Evolutionary conservation across 2,888 invertebrate species (phyloP), one percentile per base, ranked within the genome.

Genomic region (Eledona agricola): DNA sequence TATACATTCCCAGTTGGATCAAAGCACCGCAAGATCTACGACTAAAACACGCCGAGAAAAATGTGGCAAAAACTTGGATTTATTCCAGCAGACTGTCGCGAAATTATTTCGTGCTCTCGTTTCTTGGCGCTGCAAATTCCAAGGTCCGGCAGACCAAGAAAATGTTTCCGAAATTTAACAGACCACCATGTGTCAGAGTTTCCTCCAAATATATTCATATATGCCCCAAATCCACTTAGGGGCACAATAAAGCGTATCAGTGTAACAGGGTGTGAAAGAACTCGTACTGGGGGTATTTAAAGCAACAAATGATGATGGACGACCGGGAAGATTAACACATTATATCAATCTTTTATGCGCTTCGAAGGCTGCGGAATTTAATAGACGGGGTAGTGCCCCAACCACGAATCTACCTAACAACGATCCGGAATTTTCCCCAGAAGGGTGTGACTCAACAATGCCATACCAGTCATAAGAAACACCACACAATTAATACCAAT

Each of bases 301-400:
- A 63, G 52, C 64, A 70, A 68, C 69, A 72, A 71, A 72, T 71
- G 71, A 72, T 72, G 72, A 72, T 71, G 65, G 70, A 72, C 70
- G 65, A 62, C 62, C 66, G 50, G 35, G 60, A 62, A 68, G 70
- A 71, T 72, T 71, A 71, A 69, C 69, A 70, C 68, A 65, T 67
- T 67, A 64, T 63, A 69, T 69, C 67, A 69, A 70, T 70, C 69
- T 71, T 70, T 66, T 59, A 59, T 62, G 51, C 49, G 55, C 50
- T 28, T 29, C 29, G 42, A 34, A 34, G 25, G 16, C 25, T 17
- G n/a, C 19, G 46, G 46, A 46, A 47, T 47, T 37, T 47, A 47
- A 47, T 29, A n/a, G n/a, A 38, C 25, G 37, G 22, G 28, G 47
- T 20, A 16, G 22, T 23, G 22, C 13, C 29, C 31, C 22, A 22